Evolutionary conservation across 2,888 invertebrate genomes (phyloP).

Genomic region (Punctoribates punctum): DNA sequence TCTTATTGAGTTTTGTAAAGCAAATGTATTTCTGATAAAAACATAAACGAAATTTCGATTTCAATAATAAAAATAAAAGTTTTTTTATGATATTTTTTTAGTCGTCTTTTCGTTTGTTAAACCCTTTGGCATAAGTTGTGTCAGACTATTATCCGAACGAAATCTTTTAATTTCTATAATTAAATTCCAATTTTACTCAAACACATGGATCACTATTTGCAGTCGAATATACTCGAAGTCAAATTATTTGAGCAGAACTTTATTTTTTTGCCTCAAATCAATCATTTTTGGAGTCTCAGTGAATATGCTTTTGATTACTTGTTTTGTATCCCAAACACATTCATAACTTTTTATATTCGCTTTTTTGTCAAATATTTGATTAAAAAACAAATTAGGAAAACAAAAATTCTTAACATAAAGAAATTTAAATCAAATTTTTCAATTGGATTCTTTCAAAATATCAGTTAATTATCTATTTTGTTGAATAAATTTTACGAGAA

Average conservation of each 20-base stretch:
- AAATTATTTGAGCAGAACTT: neutral
- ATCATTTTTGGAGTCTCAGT: too few species aligned
- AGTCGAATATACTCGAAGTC: neutral
- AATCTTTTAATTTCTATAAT: constrained; percentile 9
- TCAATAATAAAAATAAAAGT: neutral
- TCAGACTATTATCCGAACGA: neutral
- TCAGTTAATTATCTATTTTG: too few species aligned
- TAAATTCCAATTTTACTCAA: neutral
- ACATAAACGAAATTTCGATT: neutral
- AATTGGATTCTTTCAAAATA: too few species aligned
- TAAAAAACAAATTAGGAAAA: too few species aligned
- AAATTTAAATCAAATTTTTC: too few species aligned
- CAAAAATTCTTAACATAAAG: too few species aligned
- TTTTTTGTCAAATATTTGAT: too few species aligned
- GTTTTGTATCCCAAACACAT: too few species aligned
- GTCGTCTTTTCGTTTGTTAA: neutral
- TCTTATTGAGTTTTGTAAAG: neutral
- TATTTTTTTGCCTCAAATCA: too few species aligned
- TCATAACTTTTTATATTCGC: too few species aligned
- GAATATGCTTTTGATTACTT: too few species aligned
- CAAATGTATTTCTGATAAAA: neutral
- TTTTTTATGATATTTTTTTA: neutral
- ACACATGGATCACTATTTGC: neutral
- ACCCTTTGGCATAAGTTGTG: neutral
- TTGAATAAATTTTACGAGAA: too few species aligned